phyloP scores from a whole-genome alignment of 1,140 invertebrate genomes.

The Eciton burchellii region DNA sequence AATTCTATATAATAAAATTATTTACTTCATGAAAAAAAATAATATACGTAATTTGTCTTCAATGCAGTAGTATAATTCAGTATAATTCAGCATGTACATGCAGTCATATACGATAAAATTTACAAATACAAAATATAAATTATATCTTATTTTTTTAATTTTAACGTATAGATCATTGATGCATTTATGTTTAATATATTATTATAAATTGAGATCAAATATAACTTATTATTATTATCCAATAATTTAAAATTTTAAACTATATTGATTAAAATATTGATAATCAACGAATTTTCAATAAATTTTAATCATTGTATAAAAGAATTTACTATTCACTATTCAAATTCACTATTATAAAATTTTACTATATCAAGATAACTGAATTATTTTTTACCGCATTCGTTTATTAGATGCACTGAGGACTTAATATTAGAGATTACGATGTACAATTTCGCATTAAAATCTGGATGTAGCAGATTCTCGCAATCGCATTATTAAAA shows the following conservation, averaged over 20 bases:
- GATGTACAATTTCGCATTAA: slow-evolving; percentile 41
- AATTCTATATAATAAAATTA: slow-evolving; percentile 7
- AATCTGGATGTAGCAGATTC: neutral
- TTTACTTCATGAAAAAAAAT: slow-evolving; percentile 11
- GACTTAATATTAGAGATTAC: slow-evolving; percentile 29
- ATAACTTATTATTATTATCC: neutral
- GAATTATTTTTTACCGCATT: slow-evolving; percentile 57
- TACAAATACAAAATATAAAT: neutral
- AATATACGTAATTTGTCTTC: neutral
- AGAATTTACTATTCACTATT: neutral
- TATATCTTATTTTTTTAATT: neutral
- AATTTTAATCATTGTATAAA: slow-evolving; percentile 5
- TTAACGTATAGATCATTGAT: neutral
- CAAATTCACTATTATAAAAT: neutral
- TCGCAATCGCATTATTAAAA: neutral
- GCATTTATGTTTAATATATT: neutral
- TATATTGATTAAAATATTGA: neutral
- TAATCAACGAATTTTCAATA: no score
- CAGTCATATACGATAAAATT: slow-evolving; percentile 4
- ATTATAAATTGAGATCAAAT: neutral
- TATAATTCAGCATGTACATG: neutral
- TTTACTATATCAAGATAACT: slow-evolving; percentile 21
- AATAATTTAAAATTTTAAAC: neutral
- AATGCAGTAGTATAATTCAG: slow-evolving; percentile 48
- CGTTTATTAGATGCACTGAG: neutral